phyloP scores from a whole-genome alignment of 2,797 vertebrate species.

The Gastrophryne carolinensis region DNA sequence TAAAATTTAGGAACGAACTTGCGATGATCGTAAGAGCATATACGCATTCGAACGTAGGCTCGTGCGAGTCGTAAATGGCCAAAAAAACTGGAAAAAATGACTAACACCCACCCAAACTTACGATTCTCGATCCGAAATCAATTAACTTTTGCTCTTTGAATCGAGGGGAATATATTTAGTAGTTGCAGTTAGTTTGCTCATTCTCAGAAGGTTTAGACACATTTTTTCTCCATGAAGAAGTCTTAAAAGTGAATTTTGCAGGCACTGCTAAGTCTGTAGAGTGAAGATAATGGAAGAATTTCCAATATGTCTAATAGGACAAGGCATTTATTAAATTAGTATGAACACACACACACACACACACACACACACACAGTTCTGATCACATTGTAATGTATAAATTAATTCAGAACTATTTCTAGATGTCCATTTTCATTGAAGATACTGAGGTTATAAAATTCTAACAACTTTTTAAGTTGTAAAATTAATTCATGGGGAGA shows the following conservation, averaged over 20 bases:
- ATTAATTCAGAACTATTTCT: background rate
- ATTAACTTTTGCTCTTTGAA: too few species aligned
- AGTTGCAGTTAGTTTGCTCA: too few species aligned
- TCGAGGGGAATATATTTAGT: too few species aligned
- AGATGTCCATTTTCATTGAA: background rate
- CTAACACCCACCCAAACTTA: too few species aligned
- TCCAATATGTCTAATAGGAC: conserved; percentile 6
- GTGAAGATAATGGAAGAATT: background rate
- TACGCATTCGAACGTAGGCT: too few species aligned
- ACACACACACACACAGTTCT: background rate
- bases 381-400: background rate
- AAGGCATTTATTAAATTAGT: conserved; percentile 6
- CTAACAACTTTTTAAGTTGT: background rate
- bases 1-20: too few species aligned
- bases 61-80: too few species aligned
- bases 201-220: too few species aligned
- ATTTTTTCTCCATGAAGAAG: too few species aligned
- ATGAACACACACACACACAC: background rate
- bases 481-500: background rate
- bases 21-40: too few species aligned
- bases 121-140: too few species aligned
- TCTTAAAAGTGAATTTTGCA: background rate
- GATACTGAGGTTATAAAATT: background rate
- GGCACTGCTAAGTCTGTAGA: background rate
- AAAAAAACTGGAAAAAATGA: too few species aligned